phyloP scores from a whole-genome alignment of 2,113 vertebrate species.

The Pelusios castaneus region DNA sequence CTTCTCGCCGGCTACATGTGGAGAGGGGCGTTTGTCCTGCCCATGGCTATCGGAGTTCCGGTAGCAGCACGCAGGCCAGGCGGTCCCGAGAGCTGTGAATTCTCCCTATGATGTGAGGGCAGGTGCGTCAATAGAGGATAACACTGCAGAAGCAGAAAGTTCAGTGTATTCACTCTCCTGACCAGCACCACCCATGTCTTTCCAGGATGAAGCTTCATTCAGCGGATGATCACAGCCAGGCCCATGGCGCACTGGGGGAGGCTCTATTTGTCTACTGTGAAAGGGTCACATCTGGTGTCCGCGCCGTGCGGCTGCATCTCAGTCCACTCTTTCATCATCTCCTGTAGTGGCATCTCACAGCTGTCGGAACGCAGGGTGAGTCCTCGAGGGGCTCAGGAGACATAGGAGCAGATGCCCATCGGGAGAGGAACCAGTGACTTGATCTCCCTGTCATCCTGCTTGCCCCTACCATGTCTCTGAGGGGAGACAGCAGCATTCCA shows the following conservation, averaged over 20 bases:
- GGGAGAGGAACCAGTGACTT: not conserved
- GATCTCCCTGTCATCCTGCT: not conserved
- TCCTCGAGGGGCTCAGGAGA: not conserved
- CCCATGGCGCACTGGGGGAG: not conserved
- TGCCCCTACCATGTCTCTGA: not conserved
- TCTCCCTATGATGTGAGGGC: not conserved
- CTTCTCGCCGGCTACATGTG: not conserved
- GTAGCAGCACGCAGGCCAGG: not conserved
- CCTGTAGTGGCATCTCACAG: not conserved
- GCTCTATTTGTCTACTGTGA: not conserved
- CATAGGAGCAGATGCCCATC: not conserved
- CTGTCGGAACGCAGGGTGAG: not conserved
- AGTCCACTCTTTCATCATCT: not conserved
- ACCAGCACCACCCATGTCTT: not conserved
- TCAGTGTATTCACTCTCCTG: not conserved
- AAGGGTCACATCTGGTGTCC: not conserved
- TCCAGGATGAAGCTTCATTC: not conserved
- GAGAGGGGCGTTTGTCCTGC: not conserved
- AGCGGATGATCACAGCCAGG: not conserved
- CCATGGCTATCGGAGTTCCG: not conserved
- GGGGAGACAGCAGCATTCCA: not conserved
- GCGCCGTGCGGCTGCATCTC: not conserved
- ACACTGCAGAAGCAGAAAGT: not conserved
- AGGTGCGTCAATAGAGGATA: not conserved
- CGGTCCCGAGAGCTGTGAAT: not conserved